phyloP scores from a whole-genome alignment of 2,888 invertebrate genomes.

The Cephus pygmeus region DNA sequence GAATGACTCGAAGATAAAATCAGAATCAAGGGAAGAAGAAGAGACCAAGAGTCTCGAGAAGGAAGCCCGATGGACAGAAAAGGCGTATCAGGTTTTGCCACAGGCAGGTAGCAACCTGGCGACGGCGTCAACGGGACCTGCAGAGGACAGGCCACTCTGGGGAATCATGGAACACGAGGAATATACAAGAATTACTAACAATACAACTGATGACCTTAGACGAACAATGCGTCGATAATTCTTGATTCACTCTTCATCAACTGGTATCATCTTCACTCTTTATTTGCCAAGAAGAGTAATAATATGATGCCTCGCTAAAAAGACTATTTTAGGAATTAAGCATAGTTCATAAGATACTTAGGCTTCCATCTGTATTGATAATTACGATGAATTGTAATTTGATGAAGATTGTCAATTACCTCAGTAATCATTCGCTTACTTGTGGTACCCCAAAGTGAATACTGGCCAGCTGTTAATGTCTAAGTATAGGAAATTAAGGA shows the following conservation, averaged over 20 bases:
- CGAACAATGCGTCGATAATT: background rate
- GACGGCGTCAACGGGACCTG: conserved; percentile 50
- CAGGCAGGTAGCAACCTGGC: conserved; percentile 63
- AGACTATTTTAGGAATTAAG: background rate
- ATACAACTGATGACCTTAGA: background rate
- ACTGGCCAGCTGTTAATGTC: background rate
- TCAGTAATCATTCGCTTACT: background rate
- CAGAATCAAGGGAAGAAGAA: background rate
- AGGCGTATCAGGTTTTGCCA: conserved; percentile 60
- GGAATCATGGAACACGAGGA: conserved; percentile 63
- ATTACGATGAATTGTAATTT: background rate
- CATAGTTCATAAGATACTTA: background rate
- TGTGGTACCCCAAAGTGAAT: background rate
- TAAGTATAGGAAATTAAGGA: background rate
- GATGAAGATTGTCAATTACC: background rate
- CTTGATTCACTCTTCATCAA: background rate
- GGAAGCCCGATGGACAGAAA: conserved; percentile 51
- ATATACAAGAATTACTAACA: conserved; percentile 33
- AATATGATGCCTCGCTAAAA: background rate
- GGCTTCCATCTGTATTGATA: background rate
- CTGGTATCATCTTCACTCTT: background rate
- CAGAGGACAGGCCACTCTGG: conserved; percentile 57
- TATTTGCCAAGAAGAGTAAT: background rate
- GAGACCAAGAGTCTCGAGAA: conserved; percentile 26
- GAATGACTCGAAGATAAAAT: conserved; percentile 21